A percentile compares a stretch with the other conserved stretches of the same genome.
Conservation (phyloP, 2,113 vertebrate species). For the Megaleporinus macrocephalus region DNA sequence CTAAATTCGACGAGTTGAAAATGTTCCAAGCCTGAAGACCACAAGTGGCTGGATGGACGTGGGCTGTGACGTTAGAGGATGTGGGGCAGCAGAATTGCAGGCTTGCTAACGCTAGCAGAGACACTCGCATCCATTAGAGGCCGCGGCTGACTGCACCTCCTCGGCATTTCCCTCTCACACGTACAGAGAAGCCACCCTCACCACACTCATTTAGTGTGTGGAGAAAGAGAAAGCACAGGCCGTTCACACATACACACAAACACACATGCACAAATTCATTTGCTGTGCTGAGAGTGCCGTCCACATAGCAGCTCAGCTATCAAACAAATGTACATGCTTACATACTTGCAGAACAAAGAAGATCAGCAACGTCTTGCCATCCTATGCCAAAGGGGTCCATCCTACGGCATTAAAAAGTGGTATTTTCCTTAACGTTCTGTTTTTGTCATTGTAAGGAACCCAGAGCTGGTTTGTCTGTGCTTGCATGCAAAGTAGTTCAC, state of each 20-base stretch:
- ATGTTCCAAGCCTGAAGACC: conserved; percentile 38
- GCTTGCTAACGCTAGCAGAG: conserved; percentile 39
- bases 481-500: too few relatives aligned
- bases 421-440: too few relatives aligned
- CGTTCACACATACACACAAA: not conserved
- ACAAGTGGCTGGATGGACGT: conserved; percentile 29
- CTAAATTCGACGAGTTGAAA: not conserved
- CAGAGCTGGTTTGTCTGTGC: too few relatives aligned
- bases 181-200: conserved; percentile 34
- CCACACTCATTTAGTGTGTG: conserved; percentile 40
- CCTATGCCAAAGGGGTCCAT: too few relatives aligned
- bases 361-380: too few relatives aligned
- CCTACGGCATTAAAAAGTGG: too few relatives aligned
- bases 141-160: conserved; percentile 36
- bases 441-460: too few relatives aligned
- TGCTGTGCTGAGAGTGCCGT: not conserved
- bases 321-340: not conserved
- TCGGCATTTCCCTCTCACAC: conserved; percentile 50
- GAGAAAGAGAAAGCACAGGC: not conserved
- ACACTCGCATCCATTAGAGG: not conserved
- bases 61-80: conserved; percentile 52
- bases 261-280: not conserved
- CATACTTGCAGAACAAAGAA: not conserved
- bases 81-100: conserved; percentile 45
- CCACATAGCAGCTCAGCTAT: not conserved